Percentiles rank a stretch among this genome's conserved stretches.
These are phyloP conservation scores for Anaspis maculata DNA, from an alignment of 2,888 invertebrate genomes.

Conservation along the genomic window DNA sequence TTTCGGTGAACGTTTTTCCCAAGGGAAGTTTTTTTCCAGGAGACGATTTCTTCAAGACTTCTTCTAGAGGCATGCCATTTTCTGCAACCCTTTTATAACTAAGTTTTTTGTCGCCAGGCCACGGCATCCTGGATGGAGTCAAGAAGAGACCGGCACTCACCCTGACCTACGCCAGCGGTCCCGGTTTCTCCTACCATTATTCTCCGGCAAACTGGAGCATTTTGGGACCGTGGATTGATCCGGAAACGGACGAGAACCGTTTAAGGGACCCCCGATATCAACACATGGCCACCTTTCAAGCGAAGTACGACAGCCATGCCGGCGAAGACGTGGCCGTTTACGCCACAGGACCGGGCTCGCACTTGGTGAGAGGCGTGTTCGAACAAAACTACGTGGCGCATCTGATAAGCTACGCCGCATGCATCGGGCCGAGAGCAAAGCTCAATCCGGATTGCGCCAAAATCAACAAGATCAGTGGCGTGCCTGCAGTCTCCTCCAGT, in stretches of 20 bases:
- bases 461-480: too few species aligned
- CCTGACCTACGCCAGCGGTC: slow-evolving; percentile 51
- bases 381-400: slow-evolving; percentile 82
- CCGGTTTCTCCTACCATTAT: slow-evolving; percentile 47
- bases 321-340: slow-evolving; percentile 58
- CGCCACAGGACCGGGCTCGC: slow-evolving; percentile 67
- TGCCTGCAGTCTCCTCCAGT: too few species aligned
- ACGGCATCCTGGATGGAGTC: too few species aligned
- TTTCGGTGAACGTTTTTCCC: too few species aligned
- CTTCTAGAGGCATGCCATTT: too few species aligned
- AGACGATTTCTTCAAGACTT: too few species aligned
- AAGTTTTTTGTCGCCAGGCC: too few species aligned
- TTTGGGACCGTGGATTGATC: slow-evolving; percentile 35
- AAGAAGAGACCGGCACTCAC: slow-evolving; percentile 5
- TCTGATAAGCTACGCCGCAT: slow-evolving; percentile 68
- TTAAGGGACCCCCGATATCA: slow-evolving; percentile 41
- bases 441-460: slow-evolving; percentile 14
- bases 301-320: slow-evolving; percentile 52
- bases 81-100: too few species aligned
- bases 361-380: slow-evolving; percentile 75
- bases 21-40: too few species aligned
- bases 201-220: slow-evolving; percentile 31
- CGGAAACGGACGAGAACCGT: slow-evolving; percentile 34
- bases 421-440: slow-evolving; percentile 49
- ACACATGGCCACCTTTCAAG: slow-evolving; percentile 44